Evolutionary conservation across 2,888 invertebrate species (phyloP), one percentile per base, ranked within the genome.

Genomic region (Venusia cambrica): DNA sequence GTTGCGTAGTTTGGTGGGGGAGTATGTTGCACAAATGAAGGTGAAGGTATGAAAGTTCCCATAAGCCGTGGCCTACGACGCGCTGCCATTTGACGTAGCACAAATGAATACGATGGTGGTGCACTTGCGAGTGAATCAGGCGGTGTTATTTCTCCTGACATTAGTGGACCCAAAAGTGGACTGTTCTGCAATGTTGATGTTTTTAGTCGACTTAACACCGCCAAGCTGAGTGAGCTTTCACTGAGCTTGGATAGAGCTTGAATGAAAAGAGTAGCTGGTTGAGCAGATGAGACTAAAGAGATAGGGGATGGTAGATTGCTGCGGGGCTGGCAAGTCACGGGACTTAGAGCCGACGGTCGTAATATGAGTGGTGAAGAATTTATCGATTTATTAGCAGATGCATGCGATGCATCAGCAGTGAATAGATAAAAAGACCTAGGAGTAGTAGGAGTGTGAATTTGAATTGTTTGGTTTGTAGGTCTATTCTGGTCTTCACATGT

Each of bases 41-140:
- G 81, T 0, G 84, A 87, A 2, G 84, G 78, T 31, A 81, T 73
- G 40, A 85, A 87, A 0, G 83, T 83, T 10, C 83, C 84, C 73
- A 85, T 70, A 1, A 81, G 49, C 35, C 84, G 64, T 0, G 85
- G 83, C 34, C 84, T 58, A 38, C 76, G 58, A 25, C 75, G 51
- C 0, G 62, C 58, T 1, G 75, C 67, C 54, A 77, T 75, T 64
- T 85, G 84, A 9, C 81, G 57, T 29, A 84, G 59, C 3, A 87
- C 85, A 44, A 79, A 87, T 0, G 85, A 80, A 53, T 85, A 87
- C 0, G 84, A 81, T 0, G 85, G 85, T 2, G 85, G 85, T 3
- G 85, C 85, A 38, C 69, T 81, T 0, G 62, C 51, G n/a, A 84
- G 54, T 0, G 85, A 85, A 43, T 73, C 68, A 2, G 85, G 85